Conservation (phyloP, 2,888 invertebrate species). For the Ormyrus pomaceus region DNA sequence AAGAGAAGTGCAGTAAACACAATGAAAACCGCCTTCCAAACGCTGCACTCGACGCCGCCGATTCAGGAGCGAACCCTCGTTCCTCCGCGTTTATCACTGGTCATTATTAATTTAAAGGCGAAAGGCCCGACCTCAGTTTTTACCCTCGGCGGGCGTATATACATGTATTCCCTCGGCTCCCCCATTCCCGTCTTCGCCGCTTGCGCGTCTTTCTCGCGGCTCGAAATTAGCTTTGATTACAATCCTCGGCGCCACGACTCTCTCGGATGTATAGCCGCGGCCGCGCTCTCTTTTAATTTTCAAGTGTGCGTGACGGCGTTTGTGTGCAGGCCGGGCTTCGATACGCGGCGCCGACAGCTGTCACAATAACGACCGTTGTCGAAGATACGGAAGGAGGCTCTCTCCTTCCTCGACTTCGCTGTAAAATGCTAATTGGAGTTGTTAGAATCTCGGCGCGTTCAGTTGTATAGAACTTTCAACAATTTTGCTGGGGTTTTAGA, state of each 20-base stretch:
- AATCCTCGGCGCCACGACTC: conserved; percentile 15
- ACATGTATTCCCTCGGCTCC: background rate
- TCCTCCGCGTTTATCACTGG: conserved; percentile 10
- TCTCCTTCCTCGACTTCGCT: too few species aligned
- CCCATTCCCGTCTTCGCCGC: background rate
- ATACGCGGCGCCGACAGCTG: too few species aligned
- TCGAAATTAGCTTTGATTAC: conserved; percentile 47
- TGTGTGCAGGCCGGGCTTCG: too few species aligned
- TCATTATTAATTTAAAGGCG: conserved; percentile 50
- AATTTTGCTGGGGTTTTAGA: too few species aligned
- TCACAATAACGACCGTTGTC: too few species aligned
- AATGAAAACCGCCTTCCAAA: too few species aligned
- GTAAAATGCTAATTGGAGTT: too few species aligned
- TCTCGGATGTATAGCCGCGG: background rate
- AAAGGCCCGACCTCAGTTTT: conserved; percentile 46
- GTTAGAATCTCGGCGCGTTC: too few species aligned
- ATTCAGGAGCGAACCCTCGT: conserved; percentile 21
- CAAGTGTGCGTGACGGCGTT: background rate
- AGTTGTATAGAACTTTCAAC: too few species aligned
- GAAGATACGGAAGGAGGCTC: too few species aligned
- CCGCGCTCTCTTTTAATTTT: conserved; percentile 41
- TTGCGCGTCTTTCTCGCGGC: background rate
- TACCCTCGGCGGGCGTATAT: background rate
- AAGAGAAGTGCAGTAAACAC: too few species aligned
- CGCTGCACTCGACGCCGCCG: background rate